phyloP scores from a whole-genome alignment of 2,888 invertebrate species.

The Napeogenes inachia region DNA sequence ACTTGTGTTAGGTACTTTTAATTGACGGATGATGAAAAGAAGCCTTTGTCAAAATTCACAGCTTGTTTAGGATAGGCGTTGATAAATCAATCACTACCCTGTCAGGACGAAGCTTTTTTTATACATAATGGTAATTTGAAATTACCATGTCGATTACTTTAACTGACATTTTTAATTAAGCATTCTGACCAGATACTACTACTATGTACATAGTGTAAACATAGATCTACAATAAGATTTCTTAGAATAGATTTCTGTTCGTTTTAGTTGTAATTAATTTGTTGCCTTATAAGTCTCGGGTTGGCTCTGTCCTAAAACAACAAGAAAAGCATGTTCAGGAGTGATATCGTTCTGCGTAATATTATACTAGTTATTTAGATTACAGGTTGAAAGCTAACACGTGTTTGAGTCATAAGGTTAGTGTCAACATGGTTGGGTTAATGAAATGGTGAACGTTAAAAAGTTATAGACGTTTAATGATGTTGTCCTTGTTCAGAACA shows the following conservation, averaged over 20 bases:
- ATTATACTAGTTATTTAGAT: constrained; percentile 25
- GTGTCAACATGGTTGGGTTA: constrained; percentile 28
- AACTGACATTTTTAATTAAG: too few species aligned
- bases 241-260: background rate
- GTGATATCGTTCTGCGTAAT: constrained; percentile 36
- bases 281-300: constrained; percentile 46
- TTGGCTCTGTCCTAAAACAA: constrained; percentile 59
- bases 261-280: constrained; percentile 57
- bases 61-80: too few species aligned
- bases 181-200: too few species aligned
- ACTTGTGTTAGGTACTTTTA: too few species aligned
- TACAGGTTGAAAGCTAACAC: constrained; percentile 27
- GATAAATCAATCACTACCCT: too few species aligned
- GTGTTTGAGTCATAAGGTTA: constrained; percentile 7
- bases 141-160: too few species aligned
- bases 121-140: too few species aligned
- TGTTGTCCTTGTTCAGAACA: too few species aligned
- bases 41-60: too few species aligned
- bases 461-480: constrained; percentile 21
- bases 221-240: background rate
- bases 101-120: too few species aligned
- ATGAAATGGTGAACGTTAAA: constrained; percentile 52
- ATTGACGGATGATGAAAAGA: too few species aligned
- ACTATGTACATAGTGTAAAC: too few species aligned
- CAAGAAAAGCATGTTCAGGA: constrained; percentile 33